Evolutionary conservation across 2,113 vertebrate genomes (phyloP).

Genomic region (Stigmatopora nigra): DNA sequence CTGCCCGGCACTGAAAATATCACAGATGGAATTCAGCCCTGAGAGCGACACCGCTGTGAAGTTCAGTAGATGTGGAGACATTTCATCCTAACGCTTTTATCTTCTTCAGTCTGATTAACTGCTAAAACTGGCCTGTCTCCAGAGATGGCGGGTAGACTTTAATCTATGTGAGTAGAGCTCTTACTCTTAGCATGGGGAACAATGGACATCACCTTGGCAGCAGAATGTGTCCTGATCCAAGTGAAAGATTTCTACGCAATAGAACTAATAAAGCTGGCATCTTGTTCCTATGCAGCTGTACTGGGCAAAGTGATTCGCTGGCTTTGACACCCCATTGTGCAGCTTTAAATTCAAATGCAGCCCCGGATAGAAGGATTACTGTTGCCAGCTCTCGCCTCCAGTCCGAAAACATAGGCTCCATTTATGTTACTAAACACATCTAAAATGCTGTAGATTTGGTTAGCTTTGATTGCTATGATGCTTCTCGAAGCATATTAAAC

Average conservation of each 20-base stretch:
- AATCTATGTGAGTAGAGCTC: not conserved
- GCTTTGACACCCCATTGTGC: not conserved
- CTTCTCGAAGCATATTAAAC: not conserved
- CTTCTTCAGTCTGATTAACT: constrained; percentile 40
- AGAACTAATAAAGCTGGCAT: not conserved
- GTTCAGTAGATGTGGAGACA: constrained; percentile 18
- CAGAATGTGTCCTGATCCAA: not conserved
- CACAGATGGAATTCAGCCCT: constrained; percentile 44
- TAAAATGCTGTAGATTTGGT: not conserved
- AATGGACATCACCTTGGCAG: not conserved
- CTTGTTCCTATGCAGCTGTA: constrained; percentile 2
- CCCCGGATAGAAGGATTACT: constrained; percentile 7
- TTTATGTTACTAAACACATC: not conserved
- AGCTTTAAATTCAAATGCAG: constrained; percentile 7
- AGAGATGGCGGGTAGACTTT: not conserved
- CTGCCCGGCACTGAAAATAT: constrained; percentile 51
- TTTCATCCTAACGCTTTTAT: constrained; percentile 52
- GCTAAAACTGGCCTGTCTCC: constrained; percentile 1
- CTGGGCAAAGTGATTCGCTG: not conserved
- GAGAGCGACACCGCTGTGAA: constrained; percentile 46
- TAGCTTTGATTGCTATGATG: not conserved
- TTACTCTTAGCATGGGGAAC: not conserved
- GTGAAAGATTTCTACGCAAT: not conserved
- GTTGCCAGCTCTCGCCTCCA: not conserved
- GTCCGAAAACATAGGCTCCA: not conserved